Conservation (phyloP, 2,113 vertebrate genomes). For the Ailurus styani region DNA sequence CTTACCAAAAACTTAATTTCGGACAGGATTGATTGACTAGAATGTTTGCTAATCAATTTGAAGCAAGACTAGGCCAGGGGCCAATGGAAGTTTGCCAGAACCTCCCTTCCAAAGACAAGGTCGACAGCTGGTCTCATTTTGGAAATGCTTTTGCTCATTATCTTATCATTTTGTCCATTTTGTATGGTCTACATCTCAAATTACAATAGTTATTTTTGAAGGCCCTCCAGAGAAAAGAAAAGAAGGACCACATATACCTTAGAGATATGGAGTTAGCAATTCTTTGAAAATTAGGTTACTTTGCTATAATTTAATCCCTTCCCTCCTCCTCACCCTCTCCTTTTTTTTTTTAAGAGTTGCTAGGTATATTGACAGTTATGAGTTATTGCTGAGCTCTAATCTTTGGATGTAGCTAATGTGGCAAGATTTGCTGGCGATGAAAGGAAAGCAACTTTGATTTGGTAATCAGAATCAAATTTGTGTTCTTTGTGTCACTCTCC, state of each 20-base stretch:
- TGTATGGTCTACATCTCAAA: slow-evolving; percentile 49
- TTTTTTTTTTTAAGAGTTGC: neutral
- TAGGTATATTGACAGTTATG: neutral
- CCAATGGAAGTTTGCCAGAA: slow-evolving; percentile 65
- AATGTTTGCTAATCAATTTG: slow-evolving; percentile 69
- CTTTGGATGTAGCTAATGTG: neutral
- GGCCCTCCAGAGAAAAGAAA: slow-evolving; percentile 5
- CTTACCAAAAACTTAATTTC: slow-evolving; percentile 62
- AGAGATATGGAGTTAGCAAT: neutral
- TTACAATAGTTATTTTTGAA: slow-evolving; percentile 56
- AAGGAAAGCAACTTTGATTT: neutral
- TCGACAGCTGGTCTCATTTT: slow-evolving; percentile 69
- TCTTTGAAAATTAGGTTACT: slow-evolving; percentile 36
- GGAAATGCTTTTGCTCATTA: slow-evolving; percentile 61
- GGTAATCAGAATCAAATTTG: neutral
- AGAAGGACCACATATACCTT: neutral
- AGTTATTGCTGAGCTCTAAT: neutral
- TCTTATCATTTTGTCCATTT: slow-evolving; percentile 64
- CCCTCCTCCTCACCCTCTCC: neutral
- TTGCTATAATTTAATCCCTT: neutral
- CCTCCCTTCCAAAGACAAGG: slow-evolving; percentile 49
- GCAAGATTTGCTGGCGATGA: neutral
- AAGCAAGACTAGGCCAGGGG: slow-evolving; percentile 9
- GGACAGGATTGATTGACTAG: slow-evolving; percentile 51
- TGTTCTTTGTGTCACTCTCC: neutral